These are phyloP conservation scores for Eledone cirrhosa DNA, from an alignment of 2,888 invertebrate species.

Conservation along the genomic window DNA sequence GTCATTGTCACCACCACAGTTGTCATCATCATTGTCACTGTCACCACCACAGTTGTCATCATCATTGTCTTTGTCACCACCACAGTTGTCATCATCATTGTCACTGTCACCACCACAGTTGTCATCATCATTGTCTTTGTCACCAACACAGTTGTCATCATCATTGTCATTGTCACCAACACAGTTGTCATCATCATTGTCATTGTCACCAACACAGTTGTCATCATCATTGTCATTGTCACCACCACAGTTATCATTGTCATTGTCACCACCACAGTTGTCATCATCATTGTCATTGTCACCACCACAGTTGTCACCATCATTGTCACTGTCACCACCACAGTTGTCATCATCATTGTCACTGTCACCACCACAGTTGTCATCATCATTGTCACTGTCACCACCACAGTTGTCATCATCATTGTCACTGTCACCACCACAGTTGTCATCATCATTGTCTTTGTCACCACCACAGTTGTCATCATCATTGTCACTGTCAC, in stretches of 20 bases:
- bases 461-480: background rate
- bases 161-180: too few relatives aligned
- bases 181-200: too few relatives aligned
- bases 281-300: too few relatives aligned
- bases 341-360: background rate
- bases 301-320: too few relatives aligned
- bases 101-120: background rate
- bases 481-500: background rate
- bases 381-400: slow-evolving; percentile 6
- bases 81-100: background rate
- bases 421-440: background rate
- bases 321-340: background rate
- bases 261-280: background rate
- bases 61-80: background rate
- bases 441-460: background rate
- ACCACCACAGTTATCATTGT: background rate
- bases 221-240: background rate
- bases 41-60: background rate
- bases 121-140: background rate
- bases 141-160: too few relatives aligned
- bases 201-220: too few relatives aligned
- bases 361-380: background rate
- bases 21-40: background rate
- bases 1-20: background rate
- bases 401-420: background rate